Evolutionary conservation across 1,140 invertebrate species (phyloP), one percentile per base, ranked within the genome.

Genomic region (Babylonia areolata): DNA sequence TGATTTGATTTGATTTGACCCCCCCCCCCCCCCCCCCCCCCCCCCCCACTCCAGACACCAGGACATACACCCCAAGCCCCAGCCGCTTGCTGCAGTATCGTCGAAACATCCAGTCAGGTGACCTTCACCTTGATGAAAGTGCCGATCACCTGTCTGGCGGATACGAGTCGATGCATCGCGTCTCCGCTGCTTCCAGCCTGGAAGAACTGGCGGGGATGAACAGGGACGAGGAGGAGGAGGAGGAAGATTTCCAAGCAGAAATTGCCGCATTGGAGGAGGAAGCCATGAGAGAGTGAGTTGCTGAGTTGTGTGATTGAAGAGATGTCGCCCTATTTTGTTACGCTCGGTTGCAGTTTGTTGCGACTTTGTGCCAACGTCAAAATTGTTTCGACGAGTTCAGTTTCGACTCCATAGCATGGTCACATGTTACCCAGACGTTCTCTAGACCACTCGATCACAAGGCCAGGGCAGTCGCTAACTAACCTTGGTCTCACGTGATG

Each of bases 121-220:
- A 77, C 20, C 75, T 77, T 9, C 6, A n/a, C 75, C 75, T 37
- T 77, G 75, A 37, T 1, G 17, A 40, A 28, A 28, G 5, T 6
- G 73, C n/a, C 0, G 20, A 35, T 3, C 37, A 6, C 75, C 28
- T 37, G 35, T 3, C 35, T 9, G 6, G 20, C 2, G 39, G 75
- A 2, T 28, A 39, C 35, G 37, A 42, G 9, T 77, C 75, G 12
- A 37, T 77, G 37, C 75, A 77, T 28, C 33, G 75, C 11, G 75
- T 77, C 17, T 77, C 75, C 0, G 75, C 75, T 20, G 75, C 75
- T 28, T 77, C 75, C 75, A 77, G 75, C 20, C 12, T 77, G 75
- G 75, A 77, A 23, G 75, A 77, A 1, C 15, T 77, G 37, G 35
- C 75, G 37, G 71, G 71, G 35, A 3, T 35, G 71, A 39, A 28